phyloP scores from a whole-genome alignment of 1,140 invertebrate species.

The Lucilia sericata region DNA sequence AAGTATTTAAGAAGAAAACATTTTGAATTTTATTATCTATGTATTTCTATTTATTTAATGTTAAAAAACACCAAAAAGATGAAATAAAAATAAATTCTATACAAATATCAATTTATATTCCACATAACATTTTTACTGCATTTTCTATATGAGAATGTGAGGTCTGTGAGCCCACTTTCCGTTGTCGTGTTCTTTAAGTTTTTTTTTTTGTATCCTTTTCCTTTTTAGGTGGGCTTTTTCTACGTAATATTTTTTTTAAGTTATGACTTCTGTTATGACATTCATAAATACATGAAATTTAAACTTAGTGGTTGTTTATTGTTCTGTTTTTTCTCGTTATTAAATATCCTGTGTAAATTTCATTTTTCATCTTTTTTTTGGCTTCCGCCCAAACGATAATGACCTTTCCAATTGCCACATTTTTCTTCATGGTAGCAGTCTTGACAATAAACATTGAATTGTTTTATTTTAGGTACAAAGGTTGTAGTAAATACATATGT shows the following conservation, averaged over 20 bases:
- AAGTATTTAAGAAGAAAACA: not conserved
- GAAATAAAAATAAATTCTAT: not conserved
- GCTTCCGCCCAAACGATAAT: not conserved
- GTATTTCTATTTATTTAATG: not conserved
- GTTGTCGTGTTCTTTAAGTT: not conserved
- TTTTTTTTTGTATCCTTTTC: not conserved
- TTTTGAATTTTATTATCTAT: conserved; percentile 5
- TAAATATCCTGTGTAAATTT: too few relatives aligned
- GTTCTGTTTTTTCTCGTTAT: too few relatives aligned
- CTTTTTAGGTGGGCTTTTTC: not conserved
- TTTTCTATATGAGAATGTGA: not conserved
- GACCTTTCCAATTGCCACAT: conserved; percentile 4
- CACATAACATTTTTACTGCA: not conserved
- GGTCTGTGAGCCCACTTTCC: not conserved
- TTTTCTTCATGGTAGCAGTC: not conserved
- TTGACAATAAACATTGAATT: conserved; percentile 3
- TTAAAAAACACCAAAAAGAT: not conserved
- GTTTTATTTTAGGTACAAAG: not conserved
- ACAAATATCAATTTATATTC: not conserved
- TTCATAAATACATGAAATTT: not conserved
- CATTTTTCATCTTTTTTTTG: not conserved
- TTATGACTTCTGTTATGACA: conserved; percentile 9
- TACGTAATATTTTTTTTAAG: not conserved
- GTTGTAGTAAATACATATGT: too few relatives aligned
- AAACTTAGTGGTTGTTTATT: too few relatives aligned